phyloP scores from a whole-genome alignment of 2,113 vertebrate genomes.

The Petrocephalus zakoni region DNA sequence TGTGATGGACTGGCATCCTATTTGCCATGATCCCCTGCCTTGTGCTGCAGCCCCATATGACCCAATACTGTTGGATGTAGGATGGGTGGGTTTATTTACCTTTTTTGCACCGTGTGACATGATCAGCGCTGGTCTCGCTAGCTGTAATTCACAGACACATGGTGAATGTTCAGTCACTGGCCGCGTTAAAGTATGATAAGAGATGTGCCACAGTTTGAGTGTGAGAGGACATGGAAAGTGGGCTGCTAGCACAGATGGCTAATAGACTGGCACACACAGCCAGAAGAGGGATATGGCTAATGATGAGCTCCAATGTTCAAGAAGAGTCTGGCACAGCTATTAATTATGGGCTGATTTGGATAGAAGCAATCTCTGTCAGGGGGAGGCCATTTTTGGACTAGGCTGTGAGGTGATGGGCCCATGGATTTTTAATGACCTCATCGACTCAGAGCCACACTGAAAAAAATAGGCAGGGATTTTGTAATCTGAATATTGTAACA shows the following conservation, averaged over 20 bases:
- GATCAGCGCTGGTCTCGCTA: neutral
- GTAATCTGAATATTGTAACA: neutral
- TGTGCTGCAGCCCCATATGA: neutral
- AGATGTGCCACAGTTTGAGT: neutral
- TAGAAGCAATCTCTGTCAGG: conserved; percentile 3
- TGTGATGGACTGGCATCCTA: neutral
- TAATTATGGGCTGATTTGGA: neutral
- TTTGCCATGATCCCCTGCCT: too few species aligned
- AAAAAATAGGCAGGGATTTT: neutral
- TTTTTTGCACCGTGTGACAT: neutral
- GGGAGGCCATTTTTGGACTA: conserved; percentile 9
- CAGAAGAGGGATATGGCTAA: neutral
- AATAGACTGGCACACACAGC: neutral
- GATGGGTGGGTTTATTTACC: neutral
- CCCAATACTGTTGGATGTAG: neutral
- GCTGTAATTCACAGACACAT: neutral
- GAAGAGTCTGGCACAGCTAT: neutral
- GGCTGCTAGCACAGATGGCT: neutral
- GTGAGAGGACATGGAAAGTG: neutral
- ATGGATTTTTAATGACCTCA: conserved; percentile 24
- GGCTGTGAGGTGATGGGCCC: neutral
- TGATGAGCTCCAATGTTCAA: neutral
- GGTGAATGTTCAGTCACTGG: neutral
- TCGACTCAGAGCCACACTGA: conserved; percentile 3
- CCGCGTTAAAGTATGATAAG: neutral